These are phyloP conservation scores for Acipenser ruthenus DNA, from an alignment of 2,797 vertebrate genomes.

Conservation along the genomic window DNA sequence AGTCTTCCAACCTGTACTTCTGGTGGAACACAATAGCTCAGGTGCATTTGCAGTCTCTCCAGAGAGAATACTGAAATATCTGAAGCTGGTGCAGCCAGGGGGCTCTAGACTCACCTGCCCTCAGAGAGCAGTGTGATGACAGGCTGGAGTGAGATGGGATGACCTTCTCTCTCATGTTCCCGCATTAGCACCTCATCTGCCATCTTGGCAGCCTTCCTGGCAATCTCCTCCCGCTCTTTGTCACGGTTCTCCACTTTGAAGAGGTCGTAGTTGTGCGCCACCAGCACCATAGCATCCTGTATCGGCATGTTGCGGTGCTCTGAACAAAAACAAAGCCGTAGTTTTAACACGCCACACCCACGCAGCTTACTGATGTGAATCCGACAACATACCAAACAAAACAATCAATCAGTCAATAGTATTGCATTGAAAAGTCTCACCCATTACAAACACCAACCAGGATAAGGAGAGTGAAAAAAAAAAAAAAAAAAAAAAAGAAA, in stretches of 20 bases:
- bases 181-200: slow-evolving; percentile 84
- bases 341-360: neutral
- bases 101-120: slow-evolving; percentile 46
- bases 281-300: slow-evolving; percentile 91
- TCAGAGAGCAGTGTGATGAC: slow-evolving; percentile 81
- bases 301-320: slow-evolving; percentile 98
- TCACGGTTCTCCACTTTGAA: slow-evolving; percentile 86
- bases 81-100: no score
- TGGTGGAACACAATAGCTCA: no score
- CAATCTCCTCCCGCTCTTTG: slow-evolving; percentile 89
- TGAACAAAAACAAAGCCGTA: slow-evolving; percentile 32
- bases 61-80: no score
- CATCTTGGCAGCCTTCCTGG: slow-evolving; percentile 93
- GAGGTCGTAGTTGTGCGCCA: slow-evolving; percentile 84
- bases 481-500: no score
- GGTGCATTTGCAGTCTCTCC: no score
- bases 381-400: neutral
- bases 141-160: slow-evolving; percentile 76
- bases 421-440: neutral
- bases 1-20: no score
- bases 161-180: slow-evolving; percentile 75
- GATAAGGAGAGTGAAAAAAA: no score
- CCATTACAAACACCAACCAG: neutral
- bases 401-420: neutral
- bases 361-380: neutral